These are phyloP conservation scores for Hirundichthys speculiger DNA, from an alignment of 2,113 vertebrate species.

Conservation along the genomic window DNA sequence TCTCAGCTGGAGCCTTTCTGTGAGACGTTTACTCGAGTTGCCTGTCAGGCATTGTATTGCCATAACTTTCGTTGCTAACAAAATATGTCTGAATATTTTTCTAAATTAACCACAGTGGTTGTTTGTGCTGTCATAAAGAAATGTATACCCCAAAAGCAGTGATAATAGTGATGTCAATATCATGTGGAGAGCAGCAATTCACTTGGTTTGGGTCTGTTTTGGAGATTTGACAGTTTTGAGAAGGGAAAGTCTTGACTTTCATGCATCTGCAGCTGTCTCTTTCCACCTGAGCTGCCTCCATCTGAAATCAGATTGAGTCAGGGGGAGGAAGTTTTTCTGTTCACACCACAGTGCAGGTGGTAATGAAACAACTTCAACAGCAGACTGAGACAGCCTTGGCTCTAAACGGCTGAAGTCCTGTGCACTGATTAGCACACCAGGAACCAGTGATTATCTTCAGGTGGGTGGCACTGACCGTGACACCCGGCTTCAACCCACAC, in stretches of 20 bases:
- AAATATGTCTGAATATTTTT: too few relatives aligned
- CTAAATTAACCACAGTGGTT: too few relatives aligned
- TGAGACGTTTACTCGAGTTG: too few relatives aligned
- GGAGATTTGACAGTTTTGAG: neutral
- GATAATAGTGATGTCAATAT: too few relatives aligned
- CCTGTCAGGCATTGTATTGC: too few relatives aligned
- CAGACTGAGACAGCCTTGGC: conserved; percentile 24
- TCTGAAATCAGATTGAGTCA: conserved; percentile 24
- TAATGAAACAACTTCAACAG: conserved; percentile 65
- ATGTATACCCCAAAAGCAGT: too few relatives aligned
- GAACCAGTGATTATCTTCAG: conserved; percentile 45
- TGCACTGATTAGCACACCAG: conserved; percentile 37
- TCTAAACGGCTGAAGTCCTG: conserved; percentile 42
- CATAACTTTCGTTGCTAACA: too few relatives aligned
- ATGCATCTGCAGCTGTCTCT: too few relatives aligned
- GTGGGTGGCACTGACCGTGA: conserved; percentile 40
- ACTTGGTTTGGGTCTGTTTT: too few relatives aligned
- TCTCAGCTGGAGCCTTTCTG: too few relatives aligned
- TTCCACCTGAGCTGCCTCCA: conserved; percentile 17
- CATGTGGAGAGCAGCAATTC: too few relatives aligned
- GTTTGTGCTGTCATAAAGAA: too few relatives aligned
- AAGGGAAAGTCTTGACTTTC: conserved; percentile 14
- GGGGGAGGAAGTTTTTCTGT: conserved; percentile 31
- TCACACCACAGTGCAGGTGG: conserved; percentile 52
- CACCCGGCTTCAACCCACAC: conserved; percentile 23